Base-by-base conservation (phyloP, 2,797 vertebrate genomes). In the Lophotriccus pileatus region DNA sequence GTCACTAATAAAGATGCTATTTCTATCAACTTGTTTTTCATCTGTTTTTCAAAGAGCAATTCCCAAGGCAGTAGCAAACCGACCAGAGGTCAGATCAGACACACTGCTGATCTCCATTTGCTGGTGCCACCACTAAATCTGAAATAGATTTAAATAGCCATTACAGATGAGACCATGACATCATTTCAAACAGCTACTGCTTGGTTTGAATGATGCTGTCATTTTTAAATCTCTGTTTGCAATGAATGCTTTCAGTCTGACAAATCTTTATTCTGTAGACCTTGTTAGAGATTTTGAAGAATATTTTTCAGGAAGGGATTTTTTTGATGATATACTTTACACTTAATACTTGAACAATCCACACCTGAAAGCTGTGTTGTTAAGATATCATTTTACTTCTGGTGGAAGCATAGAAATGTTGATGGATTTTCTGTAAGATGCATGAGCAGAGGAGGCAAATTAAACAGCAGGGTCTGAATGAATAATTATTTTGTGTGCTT, bases 301-400 rank as follows among this genome's bases (percentile, higher is more conserved):
- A 36, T 3, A 44, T 82, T 89, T 95, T 90, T 82, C 62, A 89
- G 78, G 73, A 93, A 10, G 8, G n/a, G 52, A 92, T 90, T 85
- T 41, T 72, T 95, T 91, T 87, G 64, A 73, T 91, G 24, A 43
- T 88, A 21, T 19, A 30, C 49, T 97, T 97, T 76, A n/a, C 41
- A 50, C 30, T 77, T 64, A 94, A 79, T 68, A 84, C 69, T 73
- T 91, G 55, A 85, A 89, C 59, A 87, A 83, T 83, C 67, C 16
- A 49, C 70, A 59, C 62, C n/a, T 56, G 52, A 70, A 86, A 89
- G 55, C 56, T 49, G 9, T 60, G 66, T 66, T 89, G 91, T 89
- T 84, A 95, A 95, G 87, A 53, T 46, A 90, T 17, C 49, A 70
- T 93, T 97, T 96, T 86, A 50, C 46, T 97, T 83, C 69, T 87